A percentile compares a stretch with the other conserved stretches of the same genome.
Conservation (phyloP, 1,140 invertebrate species). For the Drosophila bifasciata region DNA sequence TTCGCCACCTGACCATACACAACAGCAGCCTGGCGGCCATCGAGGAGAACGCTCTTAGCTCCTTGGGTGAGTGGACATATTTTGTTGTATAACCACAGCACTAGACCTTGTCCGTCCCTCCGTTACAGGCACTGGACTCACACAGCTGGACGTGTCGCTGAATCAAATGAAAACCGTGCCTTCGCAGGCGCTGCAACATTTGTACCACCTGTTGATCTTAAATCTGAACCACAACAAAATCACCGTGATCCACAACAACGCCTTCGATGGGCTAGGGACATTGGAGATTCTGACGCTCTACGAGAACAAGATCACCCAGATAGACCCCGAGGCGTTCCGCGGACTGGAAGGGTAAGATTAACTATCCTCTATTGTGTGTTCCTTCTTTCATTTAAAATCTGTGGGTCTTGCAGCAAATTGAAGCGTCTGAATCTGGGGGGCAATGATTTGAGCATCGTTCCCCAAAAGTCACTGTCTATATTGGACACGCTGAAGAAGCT, state of each 20-base stretch:
- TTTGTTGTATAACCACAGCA: neutral
- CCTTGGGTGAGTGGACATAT: constrained; percentile 89
- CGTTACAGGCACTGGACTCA: constrained; percentile 90
- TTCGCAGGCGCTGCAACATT: constrained; percentile 90
- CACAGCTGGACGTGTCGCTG: constrained; percentile 92
- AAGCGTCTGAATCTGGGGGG: constrained; percentile 94
- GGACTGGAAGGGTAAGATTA: constrained; percentile 91
- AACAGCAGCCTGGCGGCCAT: constrained; percentile 94
- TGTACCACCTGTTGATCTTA: constrained; percentile 92
- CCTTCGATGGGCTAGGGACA: constrained; percentile 93
- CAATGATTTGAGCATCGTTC: constrained; percentile 90
- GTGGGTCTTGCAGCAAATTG: constrained; percentile 88
- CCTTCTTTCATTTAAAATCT: neutral
- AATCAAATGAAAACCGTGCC: constrained; percentile 91
- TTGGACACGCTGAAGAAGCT: constrained; percentile 92
- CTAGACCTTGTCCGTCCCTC: neutral
- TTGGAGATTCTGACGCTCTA: constrained; percentile 94
- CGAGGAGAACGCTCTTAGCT: constrained; percentile 92
- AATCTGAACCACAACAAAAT: constrained; percentile 96
- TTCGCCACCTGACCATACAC: constrained; percentile 93
- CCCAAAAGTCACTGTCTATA: constrained; percentile 90
- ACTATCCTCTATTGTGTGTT: neutral
- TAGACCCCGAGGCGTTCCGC: constrained; percentile 92
- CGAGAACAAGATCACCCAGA: constrained; percentile 91
- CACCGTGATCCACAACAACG: constrained; percentile 89